Evolutionary conservation across 1,140 invertebrate species (phyloP), one percentile per base, ranked within the genome.

Genomic region (Drosophila sproati): DNA sequence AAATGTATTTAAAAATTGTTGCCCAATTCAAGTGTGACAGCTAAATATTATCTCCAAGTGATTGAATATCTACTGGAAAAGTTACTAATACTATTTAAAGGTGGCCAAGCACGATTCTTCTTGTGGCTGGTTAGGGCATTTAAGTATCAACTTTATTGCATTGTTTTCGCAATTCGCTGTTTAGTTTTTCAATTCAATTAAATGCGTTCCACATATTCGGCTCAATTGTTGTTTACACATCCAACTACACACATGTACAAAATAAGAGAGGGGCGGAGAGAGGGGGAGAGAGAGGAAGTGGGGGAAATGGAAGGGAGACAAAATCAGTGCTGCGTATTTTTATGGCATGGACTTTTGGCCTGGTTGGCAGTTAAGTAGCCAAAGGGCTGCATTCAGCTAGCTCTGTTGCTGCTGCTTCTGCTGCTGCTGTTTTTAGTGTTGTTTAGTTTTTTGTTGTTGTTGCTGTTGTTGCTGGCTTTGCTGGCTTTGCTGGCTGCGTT

Each of bases 131-230:
- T 28, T 6, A 62, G 47, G n/a, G 61, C 20, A 66, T 62, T 59
- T 37, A 5, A 28, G 8, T n/a, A 34, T 5, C n/a, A 51, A 45
- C 34, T 43, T 1, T 34, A 45, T 35, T 41, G 4, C 2, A n/a
- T 41, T 4, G 47, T 41, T 79, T 62, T 39, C 5, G n/a, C 6
- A 39, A 61, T 55, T 34, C 7, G n/a, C 67, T 68, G 68, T 63
- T 74, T 72, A 73, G 69, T 57, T 78, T 83, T 83, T 76, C 74
- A 72, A 88, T 88, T 88, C 77, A 80, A 83, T 88, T 78, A 88
- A 89, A 83, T 75, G 80, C 72, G 74, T 78, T 67, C 74, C 61
- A 81, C 68, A 73, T 80, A 75, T 78, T 73, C 63, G 69, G 51
- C 60, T 50, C 68, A 73, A 80, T 85, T 78, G 74, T 77, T 89